A percentile compares a stretch with the other conserved stretches of the same genome.
Conservation (phyloP, 2,888 invertebrate genomes). For the Patella ulyssiponensis region DNA sequence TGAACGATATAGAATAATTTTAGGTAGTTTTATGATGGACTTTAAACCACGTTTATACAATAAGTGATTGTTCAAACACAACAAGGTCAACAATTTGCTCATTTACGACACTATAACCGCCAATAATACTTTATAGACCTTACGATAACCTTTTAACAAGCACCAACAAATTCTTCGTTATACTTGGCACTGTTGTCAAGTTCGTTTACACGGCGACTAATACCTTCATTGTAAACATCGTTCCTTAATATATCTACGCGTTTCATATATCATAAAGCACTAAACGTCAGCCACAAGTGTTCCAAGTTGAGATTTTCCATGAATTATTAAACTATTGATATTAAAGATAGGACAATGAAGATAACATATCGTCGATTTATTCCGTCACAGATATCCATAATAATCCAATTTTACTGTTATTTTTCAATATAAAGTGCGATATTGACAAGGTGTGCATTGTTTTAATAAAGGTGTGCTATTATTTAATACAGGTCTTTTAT, state of each 20-base stretch:
- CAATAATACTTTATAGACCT: slow-evolving; percentile 3
- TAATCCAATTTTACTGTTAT: too few species aligned
- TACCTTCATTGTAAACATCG: neutral
- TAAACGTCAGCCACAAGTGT: neutral
- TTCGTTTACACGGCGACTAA: neutral
- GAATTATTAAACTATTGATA: slow-evolving; percentile 1
- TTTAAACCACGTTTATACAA: neutral
- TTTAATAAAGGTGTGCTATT: slow-evolving; percentile 1
- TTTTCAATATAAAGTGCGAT: too few species aligned
- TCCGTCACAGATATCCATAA: too few species aligned
- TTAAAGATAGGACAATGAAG: neutral
- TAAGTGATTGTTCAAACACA: slow-evolving; percentile 12
- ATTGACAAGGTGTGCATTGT: neutral
- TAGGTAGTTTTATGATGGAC: neutral
- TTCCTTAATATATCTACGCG: neutral
- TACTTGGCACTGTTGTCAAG: slow-evolving; percentile 3
- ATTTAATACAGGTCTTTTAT: too few species aligned
- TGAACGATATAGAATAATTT: too few species aligned
- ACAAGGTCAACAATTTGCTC: slow-evolving; percentile 5
- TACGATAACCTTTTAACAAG: slow-evolving; percentile 5
- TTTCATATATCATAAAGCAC: slow-evolving; percentile 1
- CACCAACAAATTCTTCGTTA: slow-evolving; percentile 9
- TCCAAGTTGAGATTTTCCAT: neutral
- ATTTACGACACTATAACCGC: neutral
- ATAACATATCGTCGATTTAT: neutral